Percentiles rank a stretch among this genome's conserved stretches.
phyloP scores from a whole-genome alignment of 37 sponge, comb jelly and placozoan genomes.

The Spongilla lacustris region DNA sequence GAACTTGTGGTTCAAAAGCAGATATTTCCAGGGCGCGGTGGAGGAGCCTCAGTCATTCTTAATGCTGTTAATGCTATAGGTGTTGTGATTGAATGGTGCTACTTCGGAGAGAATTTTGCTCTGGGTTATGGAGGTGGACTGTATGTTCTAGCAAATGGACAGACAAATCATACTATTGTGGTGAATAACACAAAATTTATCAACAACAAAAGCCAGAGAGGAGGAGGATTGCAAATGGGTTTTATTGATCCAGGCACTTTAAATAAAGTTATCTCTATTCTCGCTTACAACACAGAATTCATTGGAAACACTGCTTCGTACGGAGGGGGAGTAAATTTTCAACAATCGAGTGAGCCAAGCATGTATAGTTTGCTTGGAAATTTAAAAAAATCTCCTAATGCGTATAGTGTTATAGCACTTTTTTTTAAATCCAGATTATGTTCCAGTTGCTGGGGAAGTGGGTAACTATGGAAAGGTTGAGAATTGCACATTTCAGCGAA shows the following conservation, averaged over 20 bases:
- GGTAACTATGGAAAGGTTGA: conserved; percentile 15
- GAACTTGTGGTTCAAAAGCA: not conserved
- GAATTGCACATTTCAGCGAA: conserved; percentile 20
- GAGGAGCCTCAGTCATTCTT: not conserved
- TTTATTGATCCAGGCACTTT: not conserved
- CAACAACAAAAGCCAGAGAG: not conserved
- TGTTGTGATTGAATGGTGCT: not conserved
- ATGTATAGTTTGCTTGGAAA: no score
- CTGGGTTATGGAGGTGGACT: conserved; percentile 38
- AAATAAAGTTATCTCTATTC: not conserved
- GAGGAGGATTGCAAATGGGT: conserved; percentile 9
- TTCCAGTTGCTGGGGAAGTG: not conserved
- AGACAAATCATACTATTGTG: not conserved
- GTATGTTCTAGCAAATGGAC: conserved; percentile 15
- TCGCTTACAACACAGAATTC: conserved; percentile 10
- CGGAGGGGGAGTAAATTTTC: conserved; percentile 37
- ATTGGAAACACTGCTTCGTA: conserved; percentile 3
- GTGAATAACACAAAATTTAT: conserved; percentile 9
- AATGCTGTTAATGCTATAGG: not conserved
- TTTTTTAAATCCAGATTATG: not conserved
- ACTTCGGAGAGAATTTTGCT: conserved; percentile 27
- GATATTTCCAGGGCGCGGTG: conserved; percentile 35
- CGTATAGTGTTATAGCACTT: no score
- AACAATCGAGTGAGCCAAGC: conserved; percentile 8
- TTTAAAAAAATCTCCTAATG: no score